A percentile compares a stretch with the other conserved stretches of the same genome.
These are phyloP conservation scores for Anneissia japonica DNA, from an alignment of 35 echinoderm and acorn worm species.

Conservation along the genomic window DNA sequence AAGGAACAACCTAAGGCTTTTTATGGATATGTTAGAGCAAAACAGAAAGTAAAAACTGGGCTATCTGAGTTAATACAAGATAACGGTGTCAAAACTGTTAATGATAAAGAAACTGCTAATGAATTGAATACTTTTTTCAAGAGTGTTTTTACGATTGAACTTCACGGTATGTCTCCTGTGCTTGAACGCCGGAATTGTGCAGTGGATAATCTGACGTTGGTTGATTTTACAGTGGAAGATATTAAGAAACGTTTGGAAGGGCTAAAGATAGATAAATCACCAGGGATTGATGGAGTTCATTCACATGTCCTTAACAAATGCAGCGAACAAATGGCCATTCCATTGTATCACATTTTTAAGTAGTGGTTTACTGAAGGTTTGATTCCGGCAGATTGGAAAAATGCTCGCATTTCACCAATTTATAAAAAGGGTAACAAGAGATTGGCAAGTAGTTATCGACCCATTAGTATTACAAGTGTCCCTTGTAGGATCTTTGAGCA, in stretches of 20 bases:
- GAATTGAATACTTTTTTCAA: neutral
- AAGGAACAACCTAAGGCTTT: too few relatives aligned
- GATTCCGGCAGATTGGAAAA: constrained; percentile 8
- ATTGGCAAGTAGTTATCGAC: constrained; percentile 14
- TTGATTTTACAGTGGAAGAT: constrained; percentile 18
- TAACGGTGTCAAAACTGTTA: too few relatives aligned
- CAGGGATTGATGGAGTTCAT: neutral
- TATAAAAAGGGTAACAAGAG: constrained; percentile 22
- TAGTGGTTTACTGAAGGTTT: neutral
- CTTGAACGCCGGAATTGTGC: neutral
- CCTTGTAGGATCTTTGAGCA: neutral
- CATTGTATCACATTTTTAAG: constrained; percentile 17
- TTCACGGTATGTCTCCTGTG: neutral
- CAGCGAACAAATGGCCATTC: neutral
- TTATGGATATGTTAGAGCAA: too few relatives aligned
- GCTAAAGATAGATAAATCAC: constrained; percentile 4
- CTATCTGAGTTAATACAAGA: too few relatives aligned
- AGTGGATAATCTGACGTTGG: neutral
- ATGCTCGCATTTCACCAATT: constrained; percentile 9
- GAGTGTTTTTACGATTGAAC: constrained; percentile 10
- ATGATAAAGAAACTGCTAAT: constrained; percentile 16
- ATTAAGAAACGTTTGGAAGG: too few relatives aligned
- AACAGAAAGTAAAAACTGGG: too few relatives aligned
- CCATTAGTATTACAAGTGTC: constrained; percentile 5
- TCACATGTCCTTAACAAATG: neutral